Evolutionary conservation across 1,140 invertebrate genomes (phyloP).

Genomic region (Doryteuthis pealeii): DNA sequence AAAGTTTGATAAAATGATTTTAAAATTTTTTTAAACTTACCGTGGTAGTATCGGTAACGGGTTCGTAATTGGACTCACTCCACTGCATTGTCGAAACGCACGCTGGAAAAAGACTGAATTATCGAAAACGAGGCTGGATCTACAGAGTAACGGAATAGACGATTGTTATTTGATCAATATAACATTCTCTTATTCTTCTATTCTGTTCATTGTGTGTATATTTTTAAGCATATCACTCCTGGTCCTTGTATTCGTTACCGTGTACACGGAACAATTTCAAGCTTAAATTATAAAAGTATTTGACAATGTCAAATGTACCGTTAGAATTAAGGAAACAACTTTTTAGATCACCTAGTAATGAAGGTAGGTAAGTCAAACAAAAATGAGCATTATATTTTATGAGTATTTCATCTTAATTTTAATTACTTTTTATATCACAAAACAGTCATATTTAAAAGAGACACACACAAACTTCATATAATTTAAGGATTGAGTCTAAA

Average conservation of each 20-base stretch:
- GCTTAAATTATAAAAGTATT: too few relatives aligned
- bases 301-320: not conserved
- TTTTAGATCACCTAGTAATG: not conserved
- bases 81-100: not conserved
- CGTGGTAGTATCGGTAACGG: too few relatives aligned
- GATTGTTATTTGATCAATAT: not conserved
- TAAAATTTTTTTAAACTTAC: not conserved
- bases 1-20: not conserved
- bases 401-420: too few relatives aligned
- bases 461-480: too few relatives aligned
- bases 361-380: not conserved
- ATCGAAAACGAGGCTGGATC: not conserved
- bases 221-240: too few relatives aligned
- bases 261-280: too few relatives aligned
- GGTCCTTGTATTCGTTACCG: too few relatives aligned
- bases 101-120: not conserved
- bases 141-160: not conserved
- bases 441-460: too few relatives aligned
- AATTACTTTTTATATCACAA: too few relatives aligned
- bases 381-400: too few relatives aligned
- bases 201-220: too few relatives aligned
- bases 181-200: slow-evolving; percentile 1
- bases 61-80: not conserved
- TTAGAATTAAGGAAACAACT: slow-evolving; percentile 5
- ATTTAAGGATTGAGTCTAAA: too few relatives aligned